Conservation (phyloP, 2,113 vertebrate genomes). For the Lepisosteus osseus region DNA sequence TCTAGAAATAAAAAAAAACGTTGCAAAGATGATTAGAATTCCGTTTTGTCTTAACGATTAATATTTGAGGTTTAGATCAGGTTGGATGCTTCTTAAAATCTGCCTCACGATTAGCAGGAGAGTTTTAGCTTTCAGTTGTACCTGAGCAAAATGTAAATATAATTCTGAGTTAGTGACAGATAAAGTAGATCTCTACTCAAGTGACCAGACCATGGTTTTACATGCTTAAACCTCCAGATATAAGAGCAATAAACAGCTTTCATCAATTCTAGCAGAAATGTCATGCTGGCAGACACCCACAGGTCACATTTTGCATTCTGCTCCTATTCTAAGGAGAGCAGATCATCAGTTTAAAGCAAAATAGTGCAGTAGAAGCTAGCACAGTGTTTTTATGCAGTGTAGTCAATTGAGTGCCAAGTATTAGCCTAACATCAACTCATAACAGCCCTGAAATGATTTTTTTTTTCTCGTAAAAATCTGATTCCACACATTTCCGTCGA, state of each 20-base stretch:
- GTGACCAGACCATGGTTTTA: not conserved
- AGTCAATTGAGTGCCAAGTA: not conserved
- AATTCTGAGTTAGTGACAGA: not conserved
- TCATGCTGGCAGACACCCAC: not conserved
- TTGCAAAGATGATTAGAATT: too few relatives aligned
- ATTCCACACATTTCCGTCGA: not conserved
- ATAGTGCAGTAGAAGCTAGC: not conserved
- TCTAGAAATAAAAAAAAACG: too few relatives aligned
- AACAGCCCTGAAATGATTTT: not conserved
- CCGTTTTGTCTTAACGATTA: too few relatives aligned
- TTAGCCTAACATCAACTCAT: not conserved
- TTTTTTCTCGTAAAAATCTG: not conserved
- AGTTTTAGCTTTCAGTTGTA: too few relatives aligned
- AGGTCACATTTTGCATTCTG: not conserved
- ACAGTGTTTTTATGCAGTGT: not conserved
- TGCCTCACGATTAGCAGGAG: too few relatives aligned
- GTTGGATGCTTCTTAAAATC: too few relatives aligned
- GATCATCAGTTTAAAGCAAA: not conserved
- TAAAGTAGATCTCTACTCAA: not conserved
- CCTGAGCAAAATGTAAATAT: too few relatives aligned
- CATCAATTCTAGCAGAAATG: slow-evolving; percentile 1
- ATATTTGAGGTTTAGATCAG: too few relatives aligned
- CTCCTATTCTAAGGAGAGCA: not conserved
- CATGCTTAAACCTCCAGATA: not conserved
- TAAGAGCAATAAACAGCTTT: not conserved